Conservation (phyloP, 2,797 vertebrate genomes). For the Lemur catta region DNA sequence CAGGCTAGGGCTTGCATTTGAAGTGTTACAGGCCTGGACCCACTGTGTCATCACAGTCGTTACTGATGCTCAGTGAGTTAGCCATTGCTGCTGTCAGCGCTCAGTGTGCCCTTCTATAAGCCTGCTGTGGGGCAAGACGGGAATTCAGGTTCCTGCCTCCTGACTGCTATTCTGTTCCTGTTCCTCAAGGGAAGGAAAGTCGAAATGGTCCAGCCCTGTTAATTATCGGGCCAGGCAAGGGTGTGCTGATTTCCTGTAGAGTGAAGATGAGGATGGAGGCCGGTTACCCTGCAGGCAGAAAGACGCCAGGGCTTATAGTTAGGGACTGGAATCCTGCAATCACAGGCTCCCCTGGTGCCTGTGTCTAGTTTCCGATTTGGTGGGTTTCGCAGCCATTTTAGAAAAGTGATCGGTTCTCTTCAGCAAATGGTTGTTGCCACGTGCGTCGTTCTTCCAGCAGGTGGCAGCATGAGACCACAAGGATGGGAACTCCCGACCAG, state of each 20-base stretch:
- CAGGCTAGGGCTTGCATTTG: too few species aligned
- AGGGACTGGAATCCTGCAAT: neutral
- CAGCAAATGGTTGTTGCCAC: constrained; percentile 44
- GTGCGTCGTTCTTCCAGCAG: constrained; percentile 31
- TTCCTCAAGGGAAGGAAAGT: neutral
- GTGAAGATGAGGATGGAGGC: neutral
- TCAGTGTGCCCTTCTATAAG: too few species aligned
- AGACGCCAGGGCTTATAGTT: fast-evolving
- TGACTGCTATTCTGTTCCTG: neutral
- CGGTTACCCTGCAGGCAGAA: neutral
- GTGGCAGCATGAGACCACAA: constrained; percentile 50
- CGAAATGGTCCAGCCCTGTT: too few species aligned
- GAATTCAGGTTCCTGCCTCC: neutral
- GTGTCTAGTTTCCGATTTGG: neutral
- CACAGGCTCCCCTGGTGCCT: neutral
- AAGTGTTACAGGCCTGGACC: too few species aligned
- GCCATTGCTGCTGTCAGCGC: too few species aligned
- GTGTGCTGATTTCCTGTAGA: neutral
- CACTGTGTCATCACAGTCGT: too few species aligned
- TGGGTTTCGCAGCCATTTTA: constrained; percentile 72
- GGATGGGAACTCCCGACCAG: neutral
- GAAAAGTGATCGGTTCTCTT: neutral
- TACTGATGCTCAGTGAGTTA: neutral
- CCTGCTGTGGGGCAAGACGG: neutral
- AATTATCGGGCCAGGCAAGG: neutral